Base-by-base conservation (phyloP, 2,113 vertebrate genomes). In the Thymallus thymallus region DNA sequence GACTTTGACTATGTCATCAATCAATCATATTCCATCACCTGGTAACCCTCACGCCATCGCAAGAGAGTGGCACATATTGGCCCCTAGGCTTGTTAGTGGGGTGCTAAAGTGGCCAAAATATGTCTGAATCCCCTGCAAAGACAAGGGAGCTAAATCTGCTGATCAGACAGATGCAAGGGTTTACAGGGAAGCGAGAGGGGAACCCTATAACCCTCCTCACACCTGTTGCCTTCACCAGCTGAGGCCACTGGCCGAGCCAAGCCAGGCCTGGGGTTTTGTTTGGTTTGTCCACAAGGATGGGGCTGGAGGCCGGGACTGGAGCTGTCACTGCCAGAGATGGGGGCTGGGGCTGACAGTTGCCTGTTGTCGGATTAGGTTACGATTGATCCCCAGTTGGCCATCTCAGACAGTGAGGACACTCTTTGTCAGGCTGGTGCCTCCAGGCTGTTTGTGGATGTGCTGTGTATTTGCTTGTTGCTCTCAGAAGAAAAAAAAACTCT, bases 311-410 rank as follows among this genome's bases (percentile, higher is more conserved):
- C 80, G 24, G 68, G 71, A 67, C n/a, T 3, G 56, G 56, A 60
- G 56, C 16, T 22, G 5, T 51, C 29, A 5, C 16, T 22, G 18
- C 16, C 29, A n/a, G 24, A 12, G 29, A 66, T n/a, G 30, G 64
- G 64, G 64, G 30, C 91, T 93, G 90, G 89, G 88, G 77, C 90
- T 91, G 91, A 92, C 94, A 95, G 94, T 94, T 94, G 94, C 85
- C 91, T 83, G 79, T 77, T 88, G 82, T 84, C 89, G 92, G 94
- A 95, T 95, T 95, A 94, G 88, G 93, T 96, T 94, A 94, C 94
- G 93, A 92, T 92, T 94, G 93, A 91, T 85, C 87, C 93, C 92
- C 92, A 94, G 92, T 92, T 93, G 92, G 90, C 91, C 89, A 86
- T 88, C 88, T 89, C 88, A 93, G 92, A 91, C 93, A 93, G 82